Evolutionary conservation across 2,888 invertebrate genomes (phyloP), one percentile per base, ranked within the genome.

Genomic region (Mylabris sibirica): DNA sequence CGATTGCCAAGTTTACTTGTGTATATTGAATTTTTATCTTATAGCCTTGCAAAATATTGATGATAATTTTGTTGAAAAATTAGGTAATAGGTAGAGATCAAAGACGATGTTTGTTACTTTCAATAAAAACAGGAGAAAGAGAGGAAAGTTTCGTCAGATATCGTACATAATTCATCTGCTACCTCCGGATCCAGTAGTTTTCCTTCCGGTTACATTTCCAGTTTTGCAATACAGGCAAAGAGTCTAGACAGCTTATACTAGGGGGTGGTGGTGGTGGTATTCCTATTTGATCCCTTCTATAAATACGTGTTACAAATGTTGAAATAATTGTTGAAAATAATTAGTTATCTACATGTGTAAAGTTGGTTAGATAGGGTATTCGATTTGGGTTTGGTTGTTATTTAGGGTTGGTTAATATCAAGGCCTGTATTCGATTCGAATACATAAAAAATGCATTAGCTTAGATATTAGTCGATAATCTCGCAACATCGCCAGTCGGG

Each of bases 191-290:
- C 78, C 80, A 79, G 79, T 83, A 81, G 83, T 82, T 83, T 83
- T 83, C 83, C 82, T 83, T 84, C 84, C 84, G 81, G 83, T 81
- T 82, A 83, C 84, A 84, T 83, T 83, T 84, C 83, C 82, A 82
- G 80, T 76, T 75, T 77, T 76, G 76, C 76, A 74, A 53, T 6
- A 6, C 57, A 59, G 22, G 20, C 24, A 12, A 38, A 65, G 26
- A 75, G 79, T 78, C 78, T 78, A 79, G 79, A 77, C 78, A 72
- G 69, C 70, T 70, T 74, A 73, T 66, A 66, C 67, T 64, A 62
- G 68, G n/a, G n/a, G n/a, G n/a, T n/a, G n/a, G n/a, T n/a, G n/a
- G n/a, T n/a, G n/a, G 30, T 30, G 6, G 26, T 30, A 30, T 30
- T 30, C 69, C 74, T 44, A 5, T 44, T 17, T 17, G 17, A n/a